phyloP scores from a whole-genome alignment of 2,888 invertebrate species.

The Cremastobaeus sp. region DNA sequence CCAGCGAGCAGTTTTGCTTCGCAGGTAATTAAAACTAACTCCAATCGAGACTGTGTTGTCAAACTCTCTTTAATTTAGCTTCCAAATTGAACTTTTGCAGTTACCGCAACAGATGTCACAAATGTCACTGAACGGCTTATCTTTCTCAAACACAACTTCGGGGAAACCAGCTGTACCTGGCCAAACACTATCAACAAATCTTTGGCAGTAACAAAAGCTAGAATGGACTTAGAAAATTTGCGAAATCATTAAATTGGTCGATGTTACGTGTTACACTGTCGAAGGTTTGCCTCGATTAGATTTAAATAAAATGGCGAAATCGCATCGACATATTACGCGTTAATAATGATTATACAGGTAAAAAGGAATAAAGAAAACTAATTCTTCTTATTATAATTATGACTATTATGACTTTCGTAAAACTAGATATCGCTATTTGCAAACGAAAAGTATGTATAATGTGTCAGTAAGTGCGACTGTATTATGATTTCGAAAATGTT shows the following conservation, averaged over 20 bases:
- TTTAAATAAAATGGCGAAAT: slow-evolving; percentile 18
- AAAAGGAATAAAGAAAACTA: slow-evolving; percentile 5
- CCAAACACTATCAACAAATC: slow-evolving; percentile 76
- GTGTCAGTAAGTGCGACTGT: slow-evolving; percentile 19
- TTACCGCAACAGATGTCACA: slow-evolving; percentile 80
- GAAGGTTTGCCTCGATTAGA: slow-evolving; percentile 23
- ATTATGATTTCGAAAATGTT: neutral
- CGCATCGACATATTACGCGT: slow-evolving; percentile 6
- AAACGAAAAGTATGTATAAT: slow-evolving; percentile 16
- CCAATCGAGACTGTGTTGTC: neutral
- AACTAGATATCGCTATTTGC: slow-evolving; percentile 12
- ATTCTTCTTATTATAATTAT: slow-evolving; percentile 22
- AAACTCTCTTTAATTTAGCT: neutral
- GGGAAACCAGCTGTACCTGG: slow-evolving; percentile 71
- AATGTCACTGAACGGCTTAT: slow-evolving; percentile 76
- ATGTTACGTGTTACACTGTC: slow-evolving; percentile 64
- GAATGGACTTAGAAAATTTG: slow-evolving; percentile 61
- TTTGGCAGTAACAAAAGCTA: slow-evolving; percentile 75
- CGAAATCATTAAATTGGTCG: slow-evolving; percentile 69
- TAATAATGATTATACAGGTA: slow-evolving; percentile 13
- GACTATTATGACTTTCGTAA: slow-evolving; percentile 23
- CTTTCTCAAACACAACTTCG: slow-evolving; percentile 68
- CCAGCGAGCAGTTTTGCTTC: slow-evolving; percentile 62
- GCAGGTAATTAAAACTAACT: slow-evolving; percentile 64
- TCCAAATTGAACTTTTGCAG: slow-evolving; percentile 60